Evolutionary conservation across 2,888 invertebrate genomes (phyloP).

Genomic region (Acleris cristana): DNA sequence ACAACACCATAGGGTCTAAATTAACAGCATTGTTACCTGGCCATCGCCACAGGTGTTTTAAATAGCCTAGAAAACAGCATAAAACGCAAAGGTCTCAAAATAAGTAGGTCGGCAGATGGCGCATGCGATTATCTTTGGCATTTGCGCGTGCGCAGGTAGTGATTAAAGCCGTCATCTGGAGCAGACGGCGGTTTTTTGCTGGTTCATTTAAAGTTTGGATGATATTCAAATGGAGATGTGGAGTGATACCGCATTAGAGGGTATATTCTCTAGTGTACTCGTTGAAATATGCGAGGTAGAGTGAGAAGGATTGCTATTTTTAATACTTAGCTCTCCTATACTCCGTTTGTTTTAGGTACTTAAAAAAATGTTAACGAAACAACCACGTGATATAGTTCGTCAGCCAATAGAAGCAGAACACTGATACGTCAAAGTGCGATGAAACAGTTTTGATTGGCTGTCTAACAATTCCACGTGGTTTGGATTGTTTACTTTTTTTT

Average conservation of each 20-base stretch:
- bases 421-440: too few relatives aligned
- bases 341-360: too few relatives aligned
- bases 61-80: conserved; percentile 6
- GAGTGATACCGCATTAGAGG: not conserved
- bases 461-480: too few relatives aligned
- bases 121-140: conserved; percentile 26
- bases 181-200: conserved; percentile 17
- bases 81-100: conserved; percentile 19
- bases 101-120: conserved; percentile 16
- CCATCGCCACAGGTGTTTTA: conserved; percentile 8
- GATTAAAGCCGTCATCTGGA: conserved; percentile 27
- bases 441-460: too few relatives aligned
- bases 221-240: conserved; percentile 1
- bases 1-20: too few relatives aligned
- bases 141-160: conserved; percentile 24
- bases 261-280: not conserved
- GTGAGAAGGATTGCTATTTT: too few relatives aligned
- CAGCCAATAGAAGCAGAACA: too few relatives aligned
- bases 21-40: too few relatives aligned
- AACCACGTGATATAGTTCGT: too few relatives aligned
- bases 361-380: too few relatives aligned
- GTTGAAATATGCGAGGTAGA: not conserved
- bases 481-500: too few relatives aligned
- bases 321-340: too few relatives aligned
- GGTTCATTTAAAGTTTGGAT: not conserved